A percentile compares a stretch with the other conserved stretches of the same genome.
Evolutionary conservation across 2,888 invertebrate species (phyloP).

Genomic region (Chrysomela aeneicollis): DNA sequence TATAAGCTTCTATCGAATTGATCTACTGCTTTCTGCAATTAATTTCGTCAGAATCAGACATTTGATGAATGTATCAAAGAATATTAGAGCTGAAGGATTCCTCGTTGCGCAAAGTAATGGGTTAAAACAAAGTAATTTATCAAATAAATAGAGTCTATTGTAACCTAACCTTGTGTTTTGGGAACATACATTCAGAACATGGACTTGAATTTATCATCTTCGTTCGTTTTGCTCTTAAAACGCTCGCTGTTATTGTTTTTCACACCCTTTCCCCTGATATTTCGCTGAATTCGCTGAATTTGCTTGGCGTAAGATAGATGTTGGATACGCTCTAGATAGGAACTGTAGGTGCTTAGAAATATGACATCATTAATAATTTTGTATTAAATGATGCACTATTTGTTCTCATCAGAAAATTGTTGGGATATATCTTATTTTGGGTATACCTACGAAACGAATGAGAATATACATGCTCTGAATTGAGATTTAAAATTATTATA

Average conservation of each 20-base stretch:
- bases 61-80: conserved; percentile 43
- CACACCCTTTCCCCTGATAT: conserved; percentile 47
- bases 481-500: too few relatives aligned
- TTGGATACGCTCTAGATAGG: conserved; percentile 47
- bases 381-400: conserved; percentile 61
- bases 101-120: conserved; percentile 52
- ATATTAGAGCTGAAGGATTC: conserved; percentile 36
- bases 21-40: conserved; percentile 33
- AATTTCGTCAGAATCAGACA: conserved; percentile 40
- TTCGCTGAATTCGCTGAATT: conserved; percentile 33
- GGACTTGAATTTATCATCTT: conserved; percentile 60
- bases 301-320: conserved; percentile 42
- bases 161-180: conserved; percentile 56
- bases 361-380: conserved; percentile 60
- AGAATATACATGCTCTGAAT: too few relatives aligned
- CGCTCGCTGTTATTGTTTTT: conserved; percentile 53
- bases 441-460: conserved; percentile 52
- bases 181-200: conserved; percentile 58
- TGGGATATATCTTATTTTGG: conserved; percentile 25
- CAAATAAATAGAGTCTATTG: conserved; percentile 62
- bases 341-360: conserved; percentile 54
- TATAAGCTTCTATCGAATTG: conserved; percentile 17
- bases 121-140: conserved; percentile 60
- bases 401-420: conserved; percentile 55
- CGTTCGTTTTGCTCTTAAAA: conserved; percentile 56